phyloP scores from a whole-genome alignment of 2,797 vertebrate species.

The Mormyrops attenuatus region DNA sequence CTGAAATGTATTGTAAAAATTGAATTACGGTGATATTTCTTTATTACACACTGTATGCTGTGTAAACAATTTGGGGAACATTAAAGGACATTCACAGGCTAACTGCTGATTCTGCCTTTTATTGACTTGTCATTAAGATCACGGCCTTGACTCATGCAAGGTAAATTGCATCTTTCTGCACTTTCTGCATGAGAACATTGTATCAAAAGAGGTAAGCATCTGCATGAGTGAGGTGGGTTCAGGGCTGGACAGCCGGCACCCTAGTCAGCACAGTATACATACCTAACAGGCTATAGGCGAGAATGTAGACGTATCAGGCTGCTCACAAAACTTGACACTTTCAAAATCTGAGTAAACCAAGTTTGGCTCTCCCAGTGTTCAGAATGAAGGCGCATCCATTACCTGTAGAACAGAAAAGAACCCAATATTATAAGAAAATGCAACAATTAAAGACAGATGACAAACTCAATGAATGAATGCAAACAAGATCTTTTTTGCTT shows the following conservation, averaged over 20 bases:
- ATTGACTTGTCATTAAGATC: neutral
- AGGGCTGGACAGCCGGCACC: neutral
- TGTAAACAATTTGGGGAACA: constrained; percentile 75
- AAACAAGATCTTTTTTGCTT: neutral
- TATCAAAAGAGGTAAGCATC: neutral
- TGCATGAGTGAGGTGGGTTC: neutral
- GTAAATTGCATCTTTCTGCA: neutral
- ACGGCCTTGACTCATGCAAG: neutral
- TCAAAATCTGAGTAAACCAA: neutral
- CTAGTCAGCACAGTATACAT: neutral
- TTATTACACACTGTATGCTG: constrained; percentile 80
- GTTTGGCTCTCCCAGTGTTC: neutral
- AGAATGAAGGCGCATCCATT: neutral
- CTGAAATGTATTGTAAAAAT: constrained; percentile 13
- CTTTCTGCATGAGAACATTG: neutral
- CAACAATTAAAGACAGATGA: neutral
- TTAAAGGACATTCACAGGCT: constrained; percentile 71
- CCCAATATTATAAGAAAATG: neutral
- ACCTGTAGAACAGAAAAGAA: neutral
- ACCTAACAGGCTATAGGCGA: neutral
- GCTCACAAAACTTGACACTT: neutral
- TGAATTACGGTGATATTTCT: constrained; percentile 57
- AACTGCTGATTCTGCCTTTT: constrained; percentile 34
- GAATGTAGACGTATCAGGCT: neutral
- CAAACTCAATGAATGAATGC: neutral